These are phyloP conservation scores for Stigmatopora argus DNA, from an alignment of 2,113 vertebrate species.

Conservation along the genomic window DNA sequence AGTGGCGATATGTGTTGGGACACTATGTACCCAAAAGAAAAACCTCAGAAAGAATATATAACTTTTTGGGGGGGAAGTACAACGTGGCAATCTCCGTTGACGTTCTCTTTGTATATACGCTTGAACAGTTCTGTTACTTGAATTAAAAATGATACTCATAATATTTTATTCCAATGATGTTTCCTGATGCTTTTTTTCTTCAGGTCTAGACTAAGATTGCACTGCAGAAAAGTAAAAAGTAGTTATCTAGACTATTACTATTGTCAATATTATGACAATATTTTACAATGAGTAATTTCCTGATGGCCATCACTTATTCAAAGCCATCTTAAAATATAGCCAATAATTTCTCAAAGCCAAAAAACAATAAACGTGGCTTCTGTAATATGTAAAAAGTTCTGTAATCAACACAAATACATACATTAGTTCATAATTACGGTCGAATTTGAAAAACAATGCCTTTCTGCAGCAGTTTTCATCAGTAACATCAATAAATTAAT, in stretches of 20 bases:
- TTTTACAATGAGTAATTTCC: neutral
- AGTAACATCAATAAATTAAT: constrained; percentile 34
- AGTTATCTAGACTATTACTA: neutral
- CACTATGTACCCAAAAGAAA: neutral
- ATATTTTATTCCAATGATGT: neutral
- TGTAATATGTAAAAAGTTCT: constrained; percentile 19
- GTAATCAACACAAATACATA: constrained; percentile 25
- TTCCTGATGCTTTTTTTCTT: neutral
- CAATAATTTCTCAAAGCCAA: constrained; percentile 7
- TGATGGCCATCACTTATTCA: neutral
- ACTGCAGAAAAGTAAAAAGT: neutral
- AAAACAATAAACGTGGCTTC: constrained; percentile 22
- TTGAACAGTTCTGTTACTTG: neutral
- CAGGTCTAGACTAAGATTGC: neutral
- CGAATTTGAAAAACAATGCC: constrained; percentile 37
- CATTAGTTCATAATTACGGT: constrained; percentile 41
- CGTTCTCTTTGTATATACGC: neutral
- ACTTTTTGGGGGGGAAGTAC: neutral
- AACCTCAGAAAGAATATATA: neutral
- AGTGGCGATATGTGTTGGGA: neutral
- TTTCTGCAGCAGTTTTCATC: constrained; percentile 24
- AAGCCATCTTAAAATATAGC: neutral
- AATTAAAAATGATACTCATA: neutral
- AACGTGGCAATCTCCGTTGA: neutral
- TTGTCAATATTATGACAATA: neutral